Evolutionary conservation across 2,797 vertebrate genomes (phyloP).

Genomic region (Chaunax sp.): DNA sequence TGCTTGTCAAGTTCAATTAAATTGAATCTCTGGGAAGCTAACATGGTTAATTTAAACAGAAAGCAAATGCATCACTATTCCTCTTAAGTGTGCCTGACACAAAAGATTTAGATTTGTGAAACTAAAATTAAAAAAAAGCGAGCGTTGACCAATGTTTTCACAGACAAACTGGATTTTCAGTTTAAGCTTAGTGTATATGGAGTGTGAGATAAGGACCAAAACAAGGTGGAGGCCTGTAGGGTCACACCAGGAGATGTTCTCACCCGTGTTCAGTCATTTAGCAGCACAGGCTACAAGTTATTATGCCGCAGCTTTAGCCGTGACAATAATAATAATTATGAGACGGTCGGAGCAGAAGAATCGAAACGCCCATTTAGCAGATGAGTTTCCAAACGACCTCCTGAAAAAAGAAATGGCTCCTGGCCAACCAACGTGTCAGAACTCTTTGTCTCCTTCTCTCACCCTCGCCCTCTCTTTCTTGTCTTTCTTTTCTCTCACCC

Average conservation of each 20-base stretch:
- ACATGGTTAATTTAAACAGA: background rate
- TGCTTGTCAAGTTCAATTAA: background rate
- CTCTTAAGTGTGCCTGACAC: too few relatives aligned
- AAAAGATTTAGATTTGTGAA: background rate
- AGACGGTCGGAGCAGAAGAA: conserved; percentile 62
- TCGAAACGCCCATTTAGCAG: conserved; percentile 72
- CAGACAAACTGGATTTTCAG: background rate
- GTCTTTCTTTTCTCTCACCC: conserved; percentile 38
- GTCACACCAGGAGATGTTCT: conserved; percentile 60
- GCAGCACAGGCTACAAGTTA: conserved; percentile 67
- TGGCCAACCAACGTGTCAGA: conserved; percentile 63
- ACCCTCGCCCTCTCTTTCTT: background rate
- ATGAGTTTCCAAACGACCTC: conserved; percentile 70
- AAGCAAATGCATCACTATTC: too few relatives aligned
- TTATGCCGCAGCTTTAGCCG: conserved; percentile 61
- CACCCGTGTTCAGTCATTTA: conserved; percentile 70
- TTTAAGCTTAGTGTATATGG: background rate
- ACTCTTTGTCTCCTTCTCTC: conserved; percentile 15
- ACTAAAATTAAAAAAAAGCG: background rate
- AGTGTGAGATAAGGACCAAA: background rate
- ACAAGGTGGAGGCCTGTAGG: background rate
- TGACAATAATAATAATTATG: conserved; percentile 79
- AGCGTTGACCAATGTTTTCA: too few relatives aligned
- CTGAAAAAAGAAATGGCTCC: conserved; percentile 57
- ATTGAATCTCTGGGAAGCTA: background rate